phyloP scores from a whole-genome alignment of 92 coral and sea anemone genomes.

The Porites cylindrica region DNA sequence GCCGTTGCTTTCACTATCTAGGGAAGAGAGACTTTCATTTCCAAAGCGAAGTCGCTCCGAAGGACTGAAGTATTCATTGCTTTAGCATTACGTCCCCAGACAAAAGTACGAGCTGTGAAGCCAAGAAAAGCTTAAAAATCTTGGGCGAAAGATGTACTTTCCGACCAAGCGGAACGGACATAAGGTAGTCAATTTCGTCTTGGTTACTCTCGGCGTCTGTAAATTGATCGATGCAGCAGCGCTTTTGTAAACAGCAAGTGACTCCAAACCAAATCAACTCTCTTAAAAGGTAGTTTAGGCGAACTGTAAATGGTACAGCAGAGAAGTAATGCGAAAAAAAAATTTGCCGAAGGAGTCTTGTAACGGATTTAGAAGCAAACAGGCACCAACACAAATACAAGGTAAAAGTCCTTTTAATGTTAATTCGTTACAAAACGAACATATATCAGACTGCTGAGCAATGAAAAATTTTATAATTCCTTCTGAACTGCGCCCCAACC shows the following conservation, averaged over 20 bases:
- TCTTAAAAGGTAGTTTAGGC: conserved; percentile 31
- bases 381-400: no score
- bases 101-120: conserved; percentile 45
- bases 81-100: conserved; percentile 63
- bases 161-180: conserved; percentile 55
- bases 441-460: no score
- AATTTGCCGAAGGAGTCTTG: no score
- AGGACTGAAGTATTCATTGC: conserved; percentile 30
- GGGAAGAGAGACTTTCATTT: conserved; percentile 58
- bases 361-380: no score
- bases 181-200: conserved; percentile 1
- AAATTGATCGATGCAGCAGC: conserved; percentile 12
- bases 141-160: conserved; percentile 33
- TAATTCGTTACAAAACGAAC: no score
- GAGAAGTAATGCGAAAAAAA: background rate
- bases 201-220: background rate
- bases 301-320: conserved; percentile 41
- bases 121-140: conserved; percentile 48
- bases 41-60: conserved; percentile 28
- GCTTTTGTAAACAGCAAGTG: conserved; percentile 38
- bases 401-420: no score
- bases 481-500: no score
- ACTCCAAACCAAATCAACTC: conserved; percentile 40
- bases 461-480: no score
- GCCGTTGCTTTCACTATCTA: conserved; percentile 59